These are phyloP conservation scores for Lepeophtheirus nordmannii DNA, from an alignment of 2,888 invertebrate genomes.

Conservation along the genomic window DNA sequence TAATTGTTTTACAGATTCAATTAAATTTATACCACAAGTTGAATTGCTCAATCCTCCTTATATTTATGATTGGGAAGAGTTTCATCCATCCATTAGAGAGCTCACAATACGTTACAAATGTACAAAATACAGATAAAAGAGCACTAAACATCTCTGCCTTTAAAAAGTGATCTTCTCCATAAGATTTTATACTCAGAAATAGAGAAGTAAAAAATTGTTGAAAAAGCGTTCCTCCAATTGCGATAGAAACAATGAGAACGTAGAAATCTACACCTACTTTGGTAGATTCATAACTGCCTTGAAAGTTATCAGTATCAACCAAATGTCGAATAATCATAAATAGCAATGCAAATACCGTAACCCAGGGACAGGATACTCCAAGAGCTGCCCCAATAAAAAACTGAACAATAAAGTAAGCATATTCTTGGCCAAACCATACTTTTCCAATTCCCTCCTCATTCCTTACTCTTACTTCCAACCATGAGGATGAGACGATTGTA, in stretches of 20 bases:
- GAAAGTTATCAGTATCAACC: not conserved
- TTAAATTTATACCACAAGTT: no score
- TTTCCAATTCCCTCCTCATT: not conserved
- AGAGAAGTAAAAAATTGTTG: not conserved
- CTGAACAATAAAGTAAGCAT: slow-evolving; percentile 4
- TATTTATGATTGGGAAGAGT: not conserved
- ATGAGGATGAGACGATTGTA: not conserved
- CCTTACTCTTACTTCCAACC: not conserved
- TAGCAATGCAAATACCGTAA: not conserved
- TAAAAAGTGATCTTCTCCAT: not conserved
- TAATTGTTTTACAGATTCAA: no score
- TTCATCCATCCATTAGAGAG: not conserved
- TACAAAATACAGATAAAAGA: not conserved
- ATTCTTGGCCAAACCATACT: not conserved
- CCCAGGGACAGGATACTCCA: not conserved
- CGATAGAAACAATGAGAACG: not conserved
- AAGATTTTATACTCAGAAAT: not conserved
- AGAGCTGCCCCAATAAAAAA: slow-evolving; percentile 1
- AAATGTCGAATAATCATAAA: not conserved
- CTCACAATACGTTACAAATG: not conserved
- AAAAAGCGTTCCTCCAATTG: not conserved
- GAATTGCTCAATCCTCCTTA: not conserved
- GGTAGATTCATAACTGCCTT: not conserved
- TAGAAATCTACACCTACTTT: not conserved
- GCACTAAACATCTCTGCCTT: slow-evolving; percentile 3